Evolutionary conservation across 1,140 invertebrate species (phyloP).

Genomic region (Zaprionus lachaisei): DNA sequence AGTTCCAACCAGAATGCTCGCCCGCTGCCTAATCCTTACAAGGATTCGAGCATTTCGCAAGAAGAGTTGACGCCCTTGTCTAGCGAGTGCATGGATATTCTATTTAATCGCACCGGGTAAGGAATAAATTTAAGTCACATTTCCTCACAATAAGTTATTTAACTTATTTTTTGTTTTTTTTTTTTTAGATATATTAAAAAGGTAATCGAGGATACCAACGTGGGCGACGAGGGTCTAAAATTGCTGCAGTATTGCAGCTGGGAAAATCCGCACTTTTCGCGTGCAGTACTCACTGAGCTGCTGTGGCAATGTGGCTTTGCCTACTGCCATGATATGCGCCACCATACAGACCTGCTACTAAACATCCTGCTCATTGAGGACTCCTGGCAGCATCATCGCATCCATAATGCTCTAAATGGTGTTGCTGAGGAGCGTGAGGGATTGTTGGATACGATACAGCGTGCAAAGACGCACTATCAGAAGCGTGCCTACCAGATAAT

Average conservation of each 20-base stretch:
- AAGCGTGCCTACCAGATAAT: slow-evolving; percentile 98
- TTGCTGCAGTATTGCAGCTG: slow-evolving; percentile 96
- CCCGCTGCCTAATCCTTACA: slow-evolving; percentile 93
- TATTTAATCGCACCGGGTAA: slow-evolving; percentile 92
- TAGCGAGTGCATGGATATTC: slow-evolving; percentile 90
- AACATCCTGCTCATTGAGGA: slow-evolving; percentile 96
- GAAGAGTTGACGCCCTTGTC: slow-evolving; percentile 92
- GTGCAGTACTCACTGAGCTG: slow-evolving; percentile 94
- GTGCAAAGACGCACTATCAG: slow-evolving; percentile 97
- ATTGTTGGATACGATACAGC: slow-evolving; percentile 95
- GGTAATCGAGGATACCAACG: slow-evolving; percentile 96
- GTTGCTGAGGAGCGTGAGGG: slow-evolving; percentile 96
- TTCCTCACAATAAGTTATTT: neutral
- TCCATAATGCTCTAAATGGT: slow-evolving; percentile 96
- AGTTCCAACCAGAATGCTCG: slow-evolving; percentile 88
- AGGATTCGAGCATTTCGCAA: slow-evolving; percentile 88
- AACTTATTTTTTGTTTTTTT: slow-evolving; percentile 17
- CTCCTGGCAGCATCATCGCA: slow-evolving; percentile 97
- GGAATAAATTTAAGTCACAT: neutral
- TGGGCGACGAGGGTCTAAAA: slow-evolving; percentile 95
- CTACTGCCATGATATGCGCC: slow-evolving; percentile 96
- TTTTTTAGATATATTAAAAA: slow-evolving; percentile 95
- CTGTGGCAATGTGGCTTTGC: slow-evolving; percentile 97
- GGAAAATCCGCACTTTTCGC: slow-evolving; percentile 97
- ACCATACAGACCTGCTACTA: slow-evolving; percentile 95